Evolutionary conservation across 2,113 vertebrate species (phyloP).

Genomic region (Coturnix japonica): DNA sequence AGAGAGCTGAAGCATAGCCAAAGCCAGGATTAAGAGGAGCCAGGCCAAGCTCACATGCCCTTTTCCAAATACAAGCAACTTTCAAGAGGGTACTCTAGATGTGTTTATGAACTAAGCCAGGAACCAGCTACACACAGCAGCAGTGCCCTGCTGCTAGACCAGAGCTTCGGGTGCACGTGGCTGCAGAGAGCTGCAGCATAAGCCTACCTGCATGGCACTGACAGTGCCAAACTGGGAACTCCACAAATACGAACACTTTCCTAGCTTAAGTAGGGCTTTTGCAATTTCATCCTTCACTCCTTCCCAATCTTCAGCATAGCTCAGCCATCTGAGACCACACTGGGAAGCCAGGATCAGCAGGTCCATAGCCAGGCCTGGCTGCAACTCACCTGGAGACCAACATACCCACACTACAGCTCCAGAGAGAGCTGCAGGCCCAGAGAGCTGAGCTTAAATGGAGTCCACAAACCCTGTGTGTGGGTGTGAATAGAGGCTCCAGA

Average conservation of each 20-base stretch:
- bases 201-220: neutral
- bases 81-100: neutral
- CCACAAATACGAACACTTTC: neutral
- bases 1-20: neutral
- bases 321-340: neutral
- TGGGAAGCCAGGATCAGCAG: neutral
- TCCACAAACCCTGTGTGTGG: neutral
- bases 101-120: neutral
- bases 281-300: neutral
- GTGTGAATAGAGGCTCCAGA: neutral
- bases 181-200: neutral
- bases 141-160: neutral
- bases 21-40: neutral
- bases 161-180: neutral
- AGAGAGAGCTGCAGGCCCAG: fast-evolving
- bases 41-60: fast-evolving
- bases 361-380: fast-evolving
- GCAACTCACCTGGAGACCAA: neutral
- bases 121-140: neutral
- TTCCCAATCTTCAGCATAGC: neutral
- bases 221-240: neutral
- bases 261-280: neutral
- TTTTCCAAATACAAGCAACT: neutral
- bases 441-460: neutral
- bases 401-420: fast-evolving